Conservation (phyloP, 2,888 invertebrate species). For the Meliscaeva auricollis region DNA sequence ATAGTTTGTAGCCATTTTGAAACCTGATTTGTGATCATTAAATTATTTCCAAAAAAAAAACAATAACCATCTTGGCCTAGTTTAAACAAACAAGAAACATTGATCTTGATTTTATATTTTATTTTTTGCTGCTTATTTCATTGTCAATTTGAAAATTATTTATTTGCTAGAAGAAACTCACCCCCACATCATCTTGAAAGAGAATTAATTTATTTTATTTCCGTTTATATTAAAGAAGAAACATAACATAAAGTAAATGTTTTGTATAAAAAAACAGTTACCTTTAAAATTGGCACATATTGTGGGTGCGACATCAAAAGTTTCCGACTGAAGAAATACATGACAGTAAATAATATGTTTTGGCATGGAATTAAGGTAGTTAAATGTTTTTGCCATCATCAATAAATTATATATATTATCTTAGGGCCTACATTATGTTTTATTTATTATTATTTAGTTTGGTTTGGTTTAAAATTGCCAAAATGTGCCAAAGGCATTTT, state of each 20-base stretch:
- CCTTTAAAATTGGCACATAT: neutral
- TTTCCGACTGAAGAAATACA: neutral
- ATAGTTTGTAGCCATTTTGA: neutral
- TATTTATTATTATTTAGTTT: neutral
- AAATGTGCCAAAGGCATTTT: neutral
- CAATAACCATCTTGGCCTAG: slow-evolving; percentile 43
- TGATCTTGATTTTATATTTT: slow-evolving; percentile 30
- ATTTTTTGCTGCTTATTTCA: neutral
- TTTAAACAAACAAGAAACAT: neutral
- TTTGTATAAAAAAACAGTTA: neutral
- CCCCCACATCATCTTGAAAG: slow-evolving; percentile 15
- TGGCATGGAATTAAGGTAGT: slow-evolving; percentile 11
- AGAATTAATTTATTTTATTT: slow-evolving; percentile 12
- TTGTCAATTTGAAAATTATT: slow-evolving; percentile 46
- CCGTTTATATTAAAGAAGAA: slow-evolving; percentile 6
- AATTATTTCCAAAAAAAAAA: slow-evolving; percentile 3
- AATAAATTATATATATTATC: slow-evolving; percentile 1
- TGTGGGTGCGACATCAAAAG: neutral
- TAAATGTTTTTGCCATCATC: neutral
- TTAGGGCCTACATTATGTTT: neutral
- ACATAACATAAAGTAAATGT: neutral
- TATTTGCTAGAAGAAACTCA: slow-evolving; percentile 3
- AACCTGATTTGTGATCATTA: slow-evolving; percentile 11
- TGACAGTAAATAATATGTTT: slow-evolving; percentile 3
- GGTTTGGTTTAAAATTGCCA: too few relatives aligned